A percentile compares a stretch with the other conserved stretches of the same genome.
These are phyloP conservation scores for Saccostrea echinata DNA, from an alignment of 1,140 invertebrate species.

Conservation along the genomic window DNA sequence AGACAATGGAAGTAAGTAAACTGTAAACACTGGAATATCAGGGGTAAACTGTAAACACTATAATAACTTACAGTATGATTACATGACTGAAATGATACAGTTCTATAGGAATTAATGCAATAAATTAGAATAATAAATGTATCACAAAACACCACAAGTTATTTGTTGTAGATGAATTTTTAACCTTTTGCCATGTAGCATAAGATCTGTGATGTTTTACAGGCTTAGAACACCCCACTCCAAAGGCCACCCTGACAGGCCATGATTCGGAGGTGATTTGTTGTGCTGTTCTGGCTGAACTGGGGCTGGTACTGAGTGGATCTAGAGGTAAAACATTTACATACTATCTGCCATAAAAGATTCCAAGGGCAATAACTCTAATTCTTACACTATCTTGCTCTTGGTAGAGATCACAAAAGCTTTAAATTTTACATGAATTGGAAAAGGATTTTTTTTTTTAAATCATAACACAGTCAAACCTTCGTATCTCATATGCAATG, in stretches of 20 bases:
- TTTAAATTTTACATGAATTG: no score
- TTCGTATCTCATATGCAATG: not conserved
- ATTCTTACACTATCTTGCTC: no score
- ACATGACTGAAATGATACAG: not conserved
- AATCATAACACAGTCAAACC: not conserved
- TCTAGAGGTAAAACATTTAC: constrained; percentile 77
- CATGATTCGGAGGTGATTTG: constrained; percentile 97
- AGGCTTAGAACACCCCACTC: constrained; percentile 89
- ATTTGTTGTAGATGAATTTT: not conserved
- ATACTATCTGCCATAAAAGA: not conserved
- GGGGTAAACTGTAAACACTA: no score
- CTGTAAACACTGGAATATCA: not conserved
- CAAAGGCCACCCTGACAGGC: constrained; percentile 96
- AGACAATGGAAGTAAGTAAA: constrained; percentile 83
- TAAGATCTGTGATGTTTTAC: constrained; percentile 47
- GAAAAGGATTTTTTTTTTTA: no score
- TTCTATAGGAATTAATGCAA: not conserved
- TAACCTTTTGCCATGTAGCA: not conserved
- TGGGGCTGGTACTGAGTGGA: constrained; percentile 98
- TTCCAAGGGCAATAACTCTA: not conserved
- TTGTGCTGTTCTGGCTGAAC: constrained; percentile 97
- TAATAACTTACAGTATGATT: not conserved
- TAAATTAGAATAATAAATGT: not conserved
- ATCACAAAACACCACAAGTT: not conserved
- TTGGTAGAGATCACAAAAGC: no score